Evolutionary conservation across 2,113 vertebrate genomes (phyloP), one percentile per base, ranked within the genome.

Genomic region (Spizaetus ornatus): DNA sequence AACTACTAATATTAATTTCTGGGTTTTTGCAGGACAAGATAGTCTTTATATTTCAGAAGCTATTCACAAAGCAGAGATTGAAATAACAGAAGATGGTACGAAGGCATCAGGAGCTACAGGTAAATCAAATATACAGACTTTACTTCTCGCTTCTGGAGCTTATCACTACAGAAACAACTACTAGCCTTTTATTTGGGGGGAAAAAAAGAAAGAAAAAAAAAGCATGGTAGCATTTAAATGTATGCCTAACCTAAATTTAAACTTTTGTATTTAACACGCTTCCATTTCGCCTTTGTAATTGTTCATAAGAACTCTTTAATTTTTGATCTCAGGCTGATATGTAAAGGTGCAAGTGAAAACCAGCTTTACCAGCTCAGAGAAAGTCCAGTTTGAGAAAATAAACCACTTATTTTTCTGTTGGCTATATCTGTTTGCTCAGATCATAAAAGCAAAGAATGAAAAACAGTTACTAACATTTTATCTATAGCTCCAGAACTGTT

Each of bases 11-110:
- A 56, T 3, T 93, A 2, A 34, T 48, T 90, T 84, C 31, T 14
- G n/a, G 23, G 1, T 6, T 69, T 91, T 81, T 91, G 38, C 98
- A 99, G 99, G 98, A 66, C 98, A 98, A 84, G 98, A 98, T 32
- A 97, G 96, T 29, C 98, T 99, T 78, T 99, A 99, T 29, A 97
- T 99, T 97, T 99, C 99, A 29, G 98, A 99, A 90, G 99, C 98
- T 16, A 98, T 98, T 71, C 99, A 99, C 93, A 98, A 98, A 92
- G 99, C 98, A 82, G 98, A 98, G 79, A 98, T 99, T 91, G 99
- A 99, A 95, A 98, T 99, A 86, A 98, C 98, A 47, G 99, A 99
- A 94, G 98, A 99, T 16, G 99, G 99, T 18, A 98, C 99, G 1
- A 99, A 98, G 56, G 98, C 98, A 50, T 98, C 98, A 74, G 99